A percentile compares a stretch with the other conserved stretches of the same genome.
Conservation (phyloP, 2,113 vertebrate species). For the Thalassarche chlororhynchos region DNA sequence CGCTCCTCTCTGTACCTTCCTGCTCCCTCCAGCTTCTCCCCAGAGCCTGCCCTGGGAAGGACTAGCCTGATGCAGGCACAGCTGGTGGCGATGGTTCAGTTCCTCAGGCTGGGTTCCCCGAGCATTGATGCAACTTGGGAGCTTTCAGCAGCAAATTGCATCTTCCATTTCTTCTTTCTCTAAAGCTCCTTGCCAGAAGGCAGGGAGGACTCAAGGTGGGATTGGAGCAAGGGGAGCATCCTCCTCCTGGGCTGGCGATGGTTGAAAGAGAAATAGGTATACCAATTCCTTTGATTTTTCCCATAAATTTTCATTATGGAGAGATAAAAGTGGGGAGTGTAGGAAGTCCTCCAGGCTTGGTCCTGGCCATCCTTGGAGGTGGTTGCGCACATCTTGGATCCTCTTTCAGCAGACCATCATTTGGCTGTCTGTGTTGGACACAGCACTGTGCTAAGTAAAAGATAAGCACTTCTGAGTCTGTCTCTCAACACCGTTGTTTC, state of each 20-base stretch:
- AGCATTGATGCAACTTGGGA: neutral
- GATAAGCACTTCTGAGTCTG: neutral
- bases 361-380: neutral
- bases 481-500: neutral
- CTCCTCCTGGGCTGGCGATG: neutral
- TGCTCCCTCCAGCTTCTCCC: neutral
- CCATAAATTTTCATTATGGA: neutral
- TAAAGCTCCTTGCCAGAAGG: neutral
- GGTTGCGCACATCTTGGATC: neutral
- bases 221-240: neutral
- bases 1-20: neutral
- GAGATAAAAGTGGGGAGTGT: neutral
- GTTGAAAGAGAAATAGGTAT: neutral
- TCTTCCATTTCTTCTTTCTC: neutral
- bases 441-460: neutral
- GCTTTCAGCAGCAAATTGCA: neutral
- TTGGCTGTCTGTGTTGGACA: neutral
- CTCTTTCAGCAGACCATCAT: neutral
- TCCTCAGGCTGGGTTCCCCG: neutral
- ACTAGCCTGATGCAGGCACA: accelerated
- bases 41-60: neutral
- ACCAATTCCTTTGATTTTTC: neutral
- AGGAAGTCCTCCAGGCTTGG: neutral
- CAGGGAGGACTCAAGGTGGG: neutral
- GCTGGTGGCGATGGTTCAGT: neutral